Base-by-base conservation (phyloP, 2,113 vertebrate species). In the Notothenia coriiceps region DNA sequence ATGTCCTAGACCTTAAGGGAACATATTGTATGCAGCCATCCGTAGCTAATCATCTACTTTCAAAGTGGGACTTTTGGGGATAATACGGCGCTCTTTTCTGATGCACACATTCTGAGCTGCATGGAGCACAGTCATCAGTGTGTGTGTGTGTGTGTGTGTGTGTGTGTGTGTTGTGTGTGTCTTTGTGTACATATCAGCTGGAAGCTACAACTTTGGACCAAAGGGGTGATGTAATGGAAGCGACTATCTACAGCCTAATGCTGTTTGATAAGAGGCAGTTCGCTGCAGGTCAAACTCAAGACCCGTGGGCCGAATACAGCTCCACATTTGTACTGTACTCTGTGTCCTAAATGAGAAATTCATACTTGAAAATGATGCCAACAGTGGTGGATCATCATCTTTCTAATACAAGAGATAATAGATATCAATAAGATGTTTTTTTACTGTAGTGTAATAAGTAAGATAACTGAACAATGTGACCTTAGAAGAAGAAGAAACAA, bases 221-320 rank as follows among this genome's bases (percentile, higher is more conserved):
- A 87, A 89, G 85, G 85, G 77, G 67, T 55, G 44, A 65, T 90
- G 88, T 79, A 82, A 85, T 79, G 57, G 81, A 85, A 82, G 71
- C 29, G 5, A 56, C 74, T 86, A 86, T 88, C 79, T 62, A 70
- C 51, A 57, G 52, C 49, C 49, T 64, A 13, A 65, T 76, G 83
- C 74, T 72, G 77, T 73, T 65, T 43, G 76, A 86, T 89, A 87
- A 86, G 70, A 81, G 73, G 71, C 29, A 56, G 71, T 68, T 76
- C n/a, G 40, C 70, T 15, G 82, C 35, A 8, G 7, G 6, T 40
- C 35, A 40, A 40, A 40, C 35, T 7, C 35, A 29, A 29, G 3
- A 29, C 29, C 29, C 3, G 25, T 25, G 25, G 25, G 25, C 25
- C 25, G 25, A 25, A 25, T 25, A 25, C 25, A 25, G 25, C 25